Percentiles rank a stretch among this genome's conserved stretches.
Evolutionary conservation across 2,113 vertebrate species (phyloP).

Genomic region (Maccullochella peelii): DNA sequence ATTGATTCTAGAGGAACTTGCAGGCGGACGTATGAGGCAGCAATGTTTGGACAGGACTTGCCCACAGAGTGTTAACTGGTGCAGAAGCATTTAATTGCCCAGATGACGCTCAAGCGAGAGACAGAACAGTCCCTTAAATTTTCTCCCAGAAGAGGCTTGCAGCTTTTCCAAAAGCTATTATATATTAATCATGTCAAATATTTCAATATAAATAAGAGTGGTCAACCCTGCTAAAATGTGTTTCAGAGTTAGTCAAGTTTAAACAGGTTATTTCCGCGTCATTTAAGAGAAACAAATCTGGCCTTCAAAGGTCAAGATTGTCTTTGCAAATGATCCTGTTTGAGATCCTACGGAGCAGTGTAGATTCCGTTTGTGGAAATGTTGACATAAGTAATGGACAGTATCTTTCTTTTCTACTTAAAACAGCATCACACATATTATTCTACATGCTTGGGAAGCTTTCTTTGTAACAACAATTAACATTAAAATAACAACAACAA

Average conservation of each 20-base stretch:
- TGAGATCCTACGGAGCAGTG: not conserved
- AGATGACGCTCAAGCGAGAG: too few relatives aligned
- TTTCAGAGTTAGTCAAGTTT: not conserved
- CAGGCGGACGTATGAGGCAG: conserved; percentile 23
- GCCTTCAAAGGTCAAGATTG: not conserved
- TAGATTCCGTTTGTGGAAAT: not conserved
- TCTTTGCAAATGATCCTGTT: conserved; percentile 8
- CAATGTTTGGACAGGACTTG: conserved; percentile 55
- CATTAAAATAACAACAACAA: not conserved
- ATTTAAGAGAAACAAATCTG: not conserved
- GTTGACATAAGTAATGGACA: not conserved
- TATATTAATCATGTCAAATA: not conserved
- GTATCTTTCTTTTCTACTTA: not conserved
- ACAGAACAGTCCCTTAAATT: not conserved
- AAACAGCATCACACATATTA: not conserved
- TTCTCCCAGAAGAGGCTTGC: not conserved
- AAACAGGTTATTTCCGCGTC: not conserved
- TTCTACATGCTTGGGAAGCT: not conserved
- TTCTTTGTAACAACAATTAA: conserved; percentile 3
- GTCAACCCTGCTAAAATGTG: not conserved
- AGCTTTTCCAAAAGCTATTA: not conserved
- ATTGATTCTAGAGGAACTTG: conserved; percentile 33
- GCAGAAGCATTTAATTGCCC: conserved; percentile 74
- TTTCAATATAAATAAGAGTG: not conserved
- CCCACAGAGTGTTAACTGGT: conserved; percentile 61